Evolutionary conservation across 2,113 vertebrate genomes (phyloP).

Genomic region (Eptatretus burgeri): DNA sequence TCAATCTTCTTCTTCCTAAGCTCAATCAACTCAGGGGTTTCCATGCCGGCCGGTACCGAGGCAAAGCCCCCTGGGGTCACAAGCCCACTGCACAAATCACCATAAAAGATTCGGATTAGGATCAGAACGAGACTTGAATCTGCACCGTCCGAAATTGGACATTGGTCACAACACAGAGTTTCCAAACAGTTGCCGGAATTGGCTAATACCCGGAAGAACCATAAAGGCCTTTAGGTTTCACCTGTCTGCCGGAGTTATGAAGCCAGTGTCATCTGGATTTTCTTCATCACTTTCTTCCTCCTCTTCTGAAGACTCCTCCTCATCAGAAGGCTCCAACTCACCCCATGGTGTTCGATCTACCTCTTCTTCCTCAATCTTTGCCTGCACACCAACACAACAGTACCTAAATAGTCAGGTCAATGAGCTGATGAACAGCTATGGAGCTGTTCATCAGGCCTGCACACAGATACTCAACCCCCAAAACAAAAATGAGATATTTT

Average conservation of each 20-base stretch:
- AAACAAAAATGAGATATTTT: too few species aligned
- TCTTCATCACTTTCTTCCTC: conserved; percentile 78
- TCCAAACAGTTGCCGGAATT: too few species aligned
- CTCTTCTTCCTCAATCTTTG: conserved; percentile 62
- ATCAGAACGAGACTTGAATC: too few species aligned
- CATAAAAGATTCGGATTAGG: too few species aligned
- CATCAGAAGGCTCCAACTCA: conserved; percentile 55
- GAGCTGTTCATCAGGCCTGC: background rate
- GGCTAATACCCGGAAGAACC: too few species aligned
- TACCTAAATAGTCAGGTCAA: too few species aligned
- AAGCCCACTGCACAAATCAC: conserved; percentile 24
- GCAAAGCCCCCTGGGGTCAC: conserved; percentile 69
- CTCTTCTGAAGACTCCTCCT: conserved; percentile 47
- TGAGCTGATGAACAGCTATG: background rate
- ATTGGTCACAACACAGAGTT: too few species aligned
- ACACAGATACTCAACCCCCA: background rate
- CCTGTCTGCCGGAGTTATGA: conserved; percentile 72
- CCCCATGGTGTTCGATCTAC: conserved; percentile 54
- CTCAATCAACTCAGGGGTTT: conserved; percentile 63
- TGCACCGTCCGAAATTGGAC: too few species aligned
- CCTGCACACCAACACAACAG: conserved; percentile 14
- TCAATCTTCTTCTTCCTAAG: conserved; percentile 82
- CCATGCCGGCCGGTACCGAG: conserved; percentile 56
- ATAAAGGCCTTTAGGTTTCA: conserved; percentile 10
- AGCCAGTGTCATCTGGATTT: conserved; percentile 57